A percentile compares a stretch with the other conserved stretches of the same genome.
Evolutionary conservation across 2,888 invertebrate genomes (phyloP).

Genomic region (Aelia acuminata): DNA sequence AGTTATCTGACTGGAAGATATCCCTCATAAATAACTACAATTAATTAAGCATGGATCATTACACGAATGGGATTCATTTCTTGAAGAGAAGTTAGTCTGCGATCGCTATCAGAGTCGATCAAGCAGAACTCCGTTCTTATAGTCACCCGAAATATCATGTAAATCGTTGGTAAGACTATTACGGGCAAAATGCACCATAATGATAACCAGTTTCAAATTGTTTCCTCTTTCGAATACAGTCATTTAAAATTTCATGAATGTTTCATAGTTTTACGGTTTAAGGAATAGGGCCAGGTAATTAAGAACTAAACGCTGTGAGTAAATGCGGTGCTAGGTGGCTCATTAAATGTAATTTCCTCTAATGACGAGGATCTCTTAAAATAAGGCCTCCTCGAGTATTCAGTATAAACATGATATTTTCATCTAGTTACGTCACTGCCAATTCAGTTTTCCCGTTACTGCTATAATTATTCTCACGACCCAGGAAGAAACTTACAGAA

Average conservation of each 20-base stretch:
- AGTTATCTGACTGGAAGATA: neutral
- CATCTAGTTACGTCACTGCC: neutral
- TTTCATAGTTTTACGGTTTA: slow-evolving; percentile 46
- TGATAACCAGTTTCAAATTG: slow-evolving; percentile 11
- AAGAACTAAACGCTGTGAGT: slow-evolving; percentile 11
- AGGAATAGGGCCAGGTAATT: slow-evolving; percentile 24
- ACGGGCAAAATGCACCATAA: neutral
- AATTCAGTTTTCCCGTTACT: slow-evolving; percentile 3
- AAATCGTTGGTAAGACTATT: neutral
- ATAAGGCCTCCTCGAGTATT: neutral
- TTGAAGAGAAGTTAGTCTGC: neutral
- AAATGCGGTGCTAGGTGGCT: neutral
- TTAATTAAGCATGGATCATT: neutral
- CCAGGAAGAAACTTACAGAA: neutral
- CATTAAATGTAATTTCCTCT: slow-evolving; percentile 43
- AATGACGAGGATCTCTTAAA: slow-evolving; percentile 23
- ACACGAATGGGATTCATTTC: neutral
- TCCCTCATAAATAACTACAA: neutral
- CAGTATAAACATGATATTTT: slow-evolving; percentile 41
- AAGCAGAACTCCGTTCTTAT: neutral
- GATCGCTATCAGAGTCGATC: neutral
- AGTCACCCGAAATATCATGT: neutral
- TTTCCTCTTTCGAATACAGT: slow-evolving; percentile 5
- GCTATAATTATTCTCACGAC: neutral
- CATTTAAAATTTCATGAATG: slow-evolving; percentile 37